Evolutionary conservation across 2,113 vertebrate genomes (phyloP).

Genomic region (Globicephala melas): DNA sequence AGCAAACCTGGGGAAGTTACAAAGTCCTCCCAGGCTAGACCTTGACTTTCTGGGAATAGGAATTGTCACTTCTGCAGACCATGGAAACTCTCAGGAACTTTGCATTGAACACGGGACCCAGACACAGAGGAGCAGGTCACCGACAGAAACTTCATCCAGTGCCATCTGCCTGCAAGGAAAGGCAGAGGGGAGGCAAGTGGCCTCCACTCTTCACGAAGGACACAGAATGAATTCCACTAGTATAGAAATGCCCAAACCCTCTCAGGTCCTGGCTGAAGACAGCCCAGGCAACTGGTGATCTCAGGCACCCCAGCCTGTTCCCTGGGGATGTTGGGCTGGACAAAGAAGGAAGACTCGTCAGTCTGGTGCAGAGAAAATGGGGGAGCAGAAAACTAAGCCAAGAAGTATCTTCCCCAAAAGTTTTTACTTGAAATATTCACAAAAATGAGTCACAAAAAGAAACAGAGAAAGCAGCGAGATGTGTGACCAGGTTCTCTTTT

Average conservation of each 20-base stretch:
- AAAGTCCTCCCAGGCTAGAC: background rate
- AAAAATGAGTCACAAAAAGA: constrained; percentile 26
- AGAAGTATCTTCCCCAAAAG: background rate
- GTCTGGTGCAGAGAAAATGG: background rate
- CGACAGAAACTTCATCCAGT: background rate
- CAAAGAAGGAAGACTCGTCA: background rate
- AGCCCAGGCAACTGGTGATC: background rate
- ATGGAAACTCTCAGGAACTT: background rate
- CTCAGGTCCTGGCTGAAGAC: background rate
- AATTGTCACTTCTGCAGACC: background rate
- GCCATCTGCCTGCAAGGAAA: background rate
- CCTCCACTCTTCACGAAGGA: background rate
- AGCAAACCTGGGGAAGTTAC: background rate
- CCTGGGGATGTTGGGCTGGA: background rate
- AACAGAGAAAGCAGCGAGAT: background rate
- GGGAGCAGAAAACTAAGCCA: background rate
- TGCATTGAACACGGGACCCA: background rate
- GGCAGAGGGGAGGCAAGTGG: background rate
- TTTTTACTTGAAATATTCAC: background rate
- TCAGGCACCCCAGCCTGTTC: background rate
- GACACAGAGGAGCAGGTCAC: background rate
- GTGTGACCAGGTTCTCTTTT: background rate
- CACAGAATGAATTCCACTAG: background rate
- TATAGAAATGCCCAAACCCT: background rate
- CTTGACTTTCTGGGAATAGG: background rate